Evolutionary conservation across 2,888 invertebrate species (phyloP).

Genomic region (Pandemis corylana): DNA sequence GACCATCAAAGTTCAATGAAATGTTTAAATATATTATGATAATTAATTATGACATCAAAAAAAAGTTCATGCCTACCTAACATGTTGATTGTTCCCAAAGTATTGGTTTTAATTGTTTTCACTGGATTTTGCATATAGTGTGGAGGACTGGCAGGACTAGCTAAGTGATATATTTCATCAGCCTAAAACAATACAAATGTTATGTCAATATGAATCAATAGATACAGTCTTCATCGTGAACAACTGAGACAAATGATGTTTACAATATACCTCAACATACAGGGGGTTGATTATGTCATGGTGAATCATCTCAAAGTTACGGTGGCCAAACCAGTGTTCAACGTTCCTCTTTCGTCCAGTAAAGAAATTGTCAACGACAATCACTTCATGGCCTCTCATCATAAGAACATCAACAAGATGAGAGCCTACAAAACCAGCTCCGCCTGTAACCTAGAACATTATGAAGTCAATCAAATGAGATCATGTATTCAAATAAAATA

Average conservation of each 20-base stretch:
- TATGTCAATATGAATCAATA: slow-evolving; percentile 10
- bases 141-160: slow-evolving; percentile 99
- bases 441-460: slow-evolving; percentile 92
- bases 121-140: slow-evolving; percentile 99
- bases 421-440: slow-evolving; percentile 99
- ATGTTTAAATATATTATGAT: neutral
- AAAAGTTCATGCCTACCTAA: slow-evolving; percentile 85
- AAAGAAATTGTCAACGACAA: slow-evolving; percentile 99
- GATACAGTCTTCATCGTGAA: neutral
- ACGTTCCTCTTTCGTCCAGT: slow-evolving; percentile 98
- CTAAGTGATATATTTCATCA: slow-evolving; percentile 98
- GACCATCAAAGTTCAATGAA: neutral
- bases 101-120: slow-evolving; percentile 99
- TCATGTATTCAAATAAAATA: neutral
- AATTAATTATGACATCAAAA: neutral
- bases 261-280: slow-evolving; percentile 90
- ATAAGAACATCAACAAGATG: slow-evolving; percentile 98
- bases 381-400: slow-evolving; percentile 98
- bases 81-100: slow-evolving; percentile 97
- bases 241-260: slow-evolving; percentile 5
- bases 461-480: neutral
- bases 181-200: slow-evolving; percentile 80
- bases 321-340: slow-evolving; percentile 99
- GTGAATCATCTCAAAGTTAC: slow-evolving; percentile 99
- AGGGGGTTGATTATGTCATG: slow-evolving; percentile 99